phyloP scores from a whole-genome alignment of 2,888 invertebrate genomes.

The Sesia bembeciformis region DNA sequence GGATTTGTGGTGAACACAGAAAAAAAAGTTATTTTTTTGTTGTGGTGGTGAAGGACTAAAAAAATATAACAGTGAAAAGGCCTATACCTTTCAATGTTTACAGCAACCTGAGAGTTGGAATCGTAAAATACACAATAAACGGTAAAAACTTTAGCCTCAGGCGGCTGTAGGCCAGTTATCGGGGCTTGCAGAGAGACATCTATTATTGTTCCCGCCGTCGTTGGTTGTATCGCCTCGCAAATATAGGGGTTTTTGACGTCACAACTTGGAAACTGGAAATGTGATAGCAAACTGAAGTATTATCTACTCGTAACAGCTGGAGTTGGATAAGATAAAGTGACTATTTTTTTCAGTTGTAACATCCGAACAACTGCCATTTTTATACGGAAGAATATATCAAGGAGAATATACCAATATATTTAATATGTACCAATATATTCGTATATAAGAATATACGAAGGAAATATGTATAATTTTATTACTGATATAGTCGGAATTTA shows the following conservation, averaged over 20 bases:
- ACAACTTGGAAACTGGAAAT: conserved; percentile 4
- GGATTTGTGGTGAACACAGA: no score
- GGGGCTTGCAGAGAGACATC: conserved; percentile 16
- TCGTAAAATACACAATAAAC: conserved; percentile 11
- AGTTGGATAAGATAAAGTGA: neutral
- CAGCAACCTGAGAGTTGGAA: neutral
- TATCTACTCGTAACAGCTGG: neutral
- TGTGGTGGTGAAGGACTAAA: no score
- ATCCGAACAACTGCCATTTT: no score
- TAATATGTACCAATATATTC: no score
- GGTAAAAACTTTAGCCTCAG: conserved; percentile 17
- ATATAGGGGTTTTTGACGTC: conserved; percentile 5
- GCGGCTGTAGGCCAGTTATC: conserved; percentile 1
- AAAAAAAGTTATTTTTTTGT: no score
- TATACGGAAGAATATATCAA: no score
- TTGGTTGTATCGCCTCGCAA: conserved; percentile 4
- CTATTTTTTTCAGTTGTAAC: neutral
- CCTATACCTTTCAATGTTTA: neutral
- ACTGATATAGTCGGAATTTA: no score
- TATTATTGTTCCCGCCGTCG: conserved; percentile 19
- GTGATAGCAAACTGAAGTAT: neutral
- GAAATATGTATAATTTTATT: no score
- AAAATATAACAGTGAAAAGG: no score
- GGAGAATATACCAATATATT: no score
- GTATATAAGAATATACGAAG: no score